Evolutionary conservation across 1,140 invertebrate species (phyloP).

Genomic region (Lucilia sericata): DNA sequence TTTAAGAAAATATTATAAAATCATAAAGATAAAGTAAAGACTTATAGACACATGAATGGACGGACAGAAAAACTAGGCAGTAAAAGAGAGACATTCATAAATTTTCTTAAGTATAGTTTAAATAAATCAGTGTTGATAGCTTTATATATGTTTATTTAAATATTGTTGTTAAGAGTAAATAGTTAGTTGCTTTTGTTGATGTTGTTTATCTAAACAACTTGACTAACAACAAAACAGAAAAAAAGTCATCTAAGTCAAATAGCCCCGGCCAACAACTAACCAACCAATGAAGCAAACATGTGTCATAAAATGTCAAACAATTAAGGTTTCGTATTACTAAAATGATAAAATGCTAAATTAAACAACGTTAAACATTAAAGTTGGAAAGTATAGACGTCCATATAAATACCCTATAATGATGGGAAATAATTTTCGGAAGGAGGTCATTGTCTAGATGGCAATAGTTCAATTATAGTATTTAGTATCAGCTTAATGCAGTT

Average conservation of each 20-base stretch:
- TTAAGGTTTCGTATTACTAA: conserved; percentile 11
- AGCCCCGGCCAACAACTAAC: no score
- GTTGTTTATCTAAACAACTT: conserved; percentile 20
- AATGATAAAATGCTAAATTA: neutral
- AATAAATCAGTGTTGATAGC: conserved; percentile 12
- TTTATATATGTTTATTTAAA: conserved; percentile 5
- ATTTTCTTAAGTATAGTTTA: neutral
- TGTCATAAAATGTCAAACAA: conserved; percentile 29
- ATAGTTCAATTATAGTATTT: no score
- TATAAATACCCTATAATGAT: no score
- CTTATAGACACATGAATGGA: neutral
- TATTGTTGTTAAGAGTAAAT: conserved; percentile 8
- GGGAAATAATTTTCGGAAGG: no score
- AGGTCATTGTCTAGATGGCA: no score
- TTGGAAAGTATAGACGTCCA: no score
- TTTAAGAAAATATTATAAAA: neutral
- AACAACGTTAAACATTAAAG: no score
- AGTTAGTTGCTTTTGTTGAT: neutral
- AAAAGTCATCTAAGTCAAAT: no score
- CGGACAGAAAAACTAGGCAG: neutral
- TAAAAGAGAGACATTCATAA: neutral
- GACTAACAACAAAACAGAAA: neutral
- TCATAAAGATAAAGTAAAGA: neutral
- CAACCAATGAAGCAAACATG: neutral
- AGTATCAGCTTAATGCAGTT: no score